Evolutionary conservation across 2,888 invertebrate genomes (phyloP), one percentile per base, ranked within the genome.

Genomic region (Peribatodes rhomboidaria): DNA sequence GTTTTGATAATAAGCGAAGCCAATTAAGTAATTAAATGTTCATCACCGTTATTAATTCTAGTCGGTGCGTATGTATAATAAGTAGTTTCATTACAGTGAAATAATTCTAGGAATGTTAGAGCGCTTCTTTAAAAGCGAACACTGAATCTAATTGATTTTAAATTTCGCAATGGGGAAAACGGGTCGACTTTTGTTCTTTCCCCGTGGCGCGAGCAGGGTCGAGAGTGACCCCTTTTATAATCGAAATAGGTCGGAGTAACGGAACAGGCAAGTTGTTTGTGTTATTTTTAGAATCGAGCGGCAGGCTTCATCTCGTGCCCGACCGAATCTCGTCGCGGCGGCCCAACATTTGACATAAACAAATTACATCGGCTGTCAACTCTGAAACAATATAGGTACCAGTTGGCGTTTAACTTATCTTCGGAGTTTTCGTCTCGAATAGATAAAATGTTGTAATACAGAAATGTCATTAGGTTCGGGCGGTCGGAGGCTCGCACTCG

Each of bases 361-460:
- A 92, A 92, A 92, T 92, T 90, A 92, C 90, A 87, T 85, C 79
- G 88, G 79, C 89, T 88, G 91, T 90, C 89, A 88, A 85, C 87
- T 88, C 84, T 89, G 90, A 92, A 92, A 92, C 92, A 92, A 92
- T 92, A 91, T 90, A 27, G 27, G 27, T 27, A 91, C 89, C 86
- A 87, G 88, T 88, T 87, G 88, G 87, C 89, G 92, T 92, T 92
- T 92, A 91, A 89, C 84, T 91, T 92, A 92, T 92, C 92, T 92
- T 74, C 76, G 80, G 81, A 89, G 86, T 91, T 92, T 90, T 92
- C 89, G 89, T 89, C 87, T 87, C 84, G 83, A 86, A 84, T 88
- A 90, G 91, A 92, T 92, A 92, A 90, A 89, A 85, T 87, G 90
- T 89, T 92, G 90, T 92, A 92, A 88, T 89, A 92, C 90, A 91